phyloP scores from a whole-genome alignment of 2,797 vertebrate species.

The Decapterus maruadsi region DNA sequence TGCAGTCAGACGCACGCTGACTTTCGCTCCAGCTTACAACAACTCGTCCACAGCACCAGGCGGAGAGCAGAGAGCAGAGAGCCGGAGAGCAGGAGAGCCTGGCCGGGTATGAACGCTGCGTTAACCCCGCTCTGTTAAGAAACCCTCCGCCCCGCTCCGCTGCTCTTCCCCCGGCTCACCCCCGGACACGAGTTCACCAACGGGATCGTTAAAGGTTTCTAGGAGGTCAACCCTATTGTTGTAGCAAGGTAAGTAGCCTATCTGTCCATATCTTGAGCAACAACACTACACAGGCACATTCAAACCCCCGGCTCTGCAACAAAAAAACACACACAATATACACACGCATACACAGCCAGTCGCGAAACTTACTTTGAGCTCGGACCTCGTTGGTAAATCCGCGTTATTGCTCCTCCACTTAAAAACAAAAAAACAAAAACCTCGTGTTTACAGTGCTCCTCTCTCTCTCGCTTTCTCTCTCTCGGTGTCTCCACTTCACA shows the following conservation, averaged over 20 bases:
- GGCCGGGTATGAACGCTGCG: slow-evolving; percentile 34
- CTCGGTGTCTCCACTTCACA: slow-evolving; percentile 83
- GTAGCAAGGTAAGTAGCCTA: slow-evolving; percentile 79
- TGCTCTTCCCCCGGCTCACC: not conserved
- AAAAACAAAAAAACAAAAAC: not conserved
- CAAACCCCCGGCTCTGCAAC: slow-evolving; percentile 72
- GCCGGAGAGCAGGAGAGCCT: no score
- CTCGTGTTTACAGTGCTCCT: slow-evolving; percentile 76
- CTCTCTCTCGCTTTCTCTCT: slow-evolving; percentile 59
- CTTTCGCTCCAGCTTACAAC: slow-evolving; percentile 39
- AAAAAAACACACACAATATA: slow-evolving; percentile 44
- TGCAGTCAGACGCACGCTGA: slow-evolving; percentile 34
- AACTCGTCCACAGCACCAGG: slow-evolving; percentile 37
- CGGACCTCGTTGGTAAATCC: slow-evolving; percentile 81
- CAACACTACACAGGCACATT: slow-evolving; percentile 34
- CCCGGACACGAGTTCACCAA: slow-evolving; percentile 68
- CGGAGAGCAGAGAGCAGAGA: slow-evolving; percentile 22
- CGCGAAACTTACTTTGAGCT: slow-evolving; percentile 93
- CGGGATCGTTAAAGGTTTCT: slow-evolving; percentile 73
- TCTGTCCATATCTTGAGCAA: slow-evolving; percentile 68
- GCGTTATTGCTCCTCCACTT: slow-evolving; percentile 71
- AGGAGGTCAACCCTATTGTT: slow-evolving; percentile 89
- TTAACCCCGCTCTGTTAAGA: slow-evolving; percentile 32
- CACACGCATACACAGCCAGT: slow-evolving; percentile 62
- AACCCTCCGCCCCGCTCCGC: slow-evolving; percentile 15